A percentile compares a stretch with the other conserved stretches of the same genome.
These are phyloP conservation scores for Crocuta crocuta DNA, from an alignment of 2,113 vertebrate species.

Conservation along the genomic window DNA sequence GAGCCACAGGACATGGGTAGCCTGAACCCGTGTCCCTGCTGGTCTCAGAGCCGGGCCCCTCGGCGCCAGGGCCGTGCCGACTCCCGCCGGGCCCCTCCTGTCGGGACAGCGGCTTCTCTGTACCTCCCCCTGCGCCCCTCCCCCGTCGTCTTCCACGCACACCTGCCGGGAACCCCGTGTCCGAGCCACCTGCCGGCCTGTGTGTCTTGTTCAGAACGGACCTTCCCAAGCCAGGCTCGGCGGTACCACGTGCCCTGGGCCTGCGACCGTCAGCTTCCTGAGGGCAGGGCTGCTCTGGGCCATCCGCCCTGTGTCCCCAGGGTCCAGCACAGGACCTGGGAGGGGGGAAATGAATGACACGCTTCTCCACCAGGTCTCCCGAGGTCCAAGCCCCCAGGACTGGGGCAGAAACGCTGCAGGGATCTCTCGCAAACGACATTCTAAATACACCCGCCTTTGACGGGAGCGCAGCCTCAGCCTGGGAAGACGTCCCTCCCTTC, in stretches of 20 bases:
- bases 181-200: rapidly evolving
- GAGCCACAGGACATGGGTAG: background rate
- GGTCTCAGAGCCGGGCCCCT: background rate
- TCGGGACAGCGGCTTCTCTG: rapidly evolving
- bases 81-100: rapidly evolving
- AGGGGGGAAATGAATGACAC: rapidly evolving
- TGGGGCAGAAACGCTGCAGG: rapidly evolving
- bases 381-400: rapidly evolving
- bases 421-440: background rate
- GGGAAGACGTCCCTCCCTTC: rapidly evolving
- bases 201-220: rapidly evolving
- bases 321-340: background rate
- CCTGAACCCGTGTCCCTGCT: rapidly evolving
- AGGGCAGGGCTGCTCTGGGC: background rate
- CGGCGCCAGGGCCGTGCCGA: rapidly evolving
- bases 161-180: rapidly evolving
- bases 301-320: background rate
- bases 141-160: background rate
- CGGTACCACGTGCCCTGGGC: too few species aligned
- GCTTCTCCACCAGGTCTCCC: background rate
- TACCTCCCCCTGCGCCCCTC: rapidly evolving
- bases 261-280: rapidly evolving
- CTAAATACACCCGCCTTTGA: background rate
- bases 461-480: rapidly evolving
- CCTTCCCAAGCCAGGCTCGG: rapidly evolving